phyloP scores from a whole-genome alignment of 2,888 invertebrate genomes.

The Cerastis leucographa region DNA sequence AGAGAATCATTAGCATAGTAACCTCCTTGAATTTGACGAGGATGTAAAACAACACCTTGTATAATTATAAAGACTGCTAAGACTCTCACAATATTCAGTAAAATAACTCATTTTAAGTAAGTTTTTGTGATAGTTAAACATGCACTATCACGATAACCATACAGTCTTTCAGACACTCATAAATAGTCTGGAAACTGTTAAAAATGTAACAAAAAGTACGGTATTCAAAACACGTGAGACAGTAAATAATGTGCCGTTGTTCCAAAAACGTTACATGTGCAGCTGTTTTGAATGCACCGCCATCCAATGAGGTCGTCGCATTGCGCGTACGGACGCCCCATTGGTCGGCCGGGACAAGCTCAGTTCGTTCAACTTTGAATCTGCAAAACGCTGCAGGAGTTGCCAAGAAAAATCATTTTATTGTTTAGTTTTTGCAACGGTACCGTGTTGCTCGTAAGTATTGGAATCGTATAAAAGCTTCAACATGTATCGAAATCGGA shows the following conservation, averaged over 20 bases:
- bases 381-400: conserved; percentile 79
- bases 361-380: conserved; percentile 84
- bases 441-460: conserved; percentile 50
- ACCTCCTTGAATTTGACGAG: no score
- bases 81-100: no score
- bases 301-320: conserved; percentile 86
- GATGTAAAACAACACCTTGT: no score
- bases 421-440: conserved; percentile 60
- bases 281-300: conserved; percentile 71
- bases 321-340: conserved; percentile 80
- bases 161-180: conserved; percentile 30
- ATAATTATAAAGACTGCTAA: not conserved
- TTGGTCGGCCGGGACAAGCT: conserved; percentile 73
- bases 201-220: conserved; percentile 36
- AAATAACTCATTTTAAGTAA: not conserved
- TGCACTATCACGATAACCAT: conserved; percentile 25
- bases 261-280: conserved; percentile 69
- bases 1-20: no score
- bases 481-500: conserved; percentile 29
- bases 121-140: conserved; percentile 11
- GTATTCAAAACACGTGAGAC: conserved; percentile 64
- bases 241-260: conserved; percentile 66
- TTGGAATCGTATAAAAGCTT: conserved; percentile 53
- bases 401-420: conserved; percentile 72
- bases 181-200: conserved; percentile 40